Evolutionary conservation across 1,140 invertebrate species (phyloP).

Genomic region (Trachymyrmex cornetzi): DNA sequence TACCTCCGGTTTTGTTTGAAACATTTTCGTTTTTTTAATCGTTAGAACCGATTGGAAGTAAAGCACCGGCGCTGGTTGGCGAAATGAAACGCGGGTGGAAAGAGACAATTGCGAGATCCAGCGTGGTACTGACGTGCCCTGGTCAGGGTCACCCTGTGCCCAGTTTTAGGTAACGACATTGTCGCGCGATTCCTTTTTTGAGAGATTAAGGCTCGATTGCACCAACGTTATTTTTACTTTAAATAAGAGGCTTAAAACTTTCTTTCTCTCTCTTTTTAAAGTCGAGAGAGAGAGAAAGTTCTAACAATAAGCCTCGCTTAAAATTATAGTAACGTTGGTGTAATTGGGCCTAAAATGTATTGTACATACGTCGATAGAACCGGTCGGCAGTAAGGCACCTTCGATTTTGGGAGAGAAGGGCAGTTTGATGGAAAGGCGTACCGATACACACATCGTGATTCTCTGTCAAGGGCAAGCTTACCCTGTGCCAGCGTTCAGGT

Average conservation of each 20-base stretch:
- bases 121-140: slow-evolving; percentile 88
- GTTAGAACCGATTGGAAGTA: slow-evolving; percentile 90
- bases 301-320: too few species aligned
- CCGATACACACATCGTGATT: slow-evolving; percentile 89
- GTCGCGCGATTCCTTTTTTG: background rate
- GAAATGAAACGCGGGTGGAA: slow-evolving; percentile 84
- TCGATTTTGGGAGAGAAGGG: slow-evolving; percentile 89
- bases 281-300: too few species aligned
- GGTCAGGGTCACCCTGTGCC: slow-evolving; percentile 88
- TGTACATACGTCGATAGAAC: slow-evolving; percentile 87
- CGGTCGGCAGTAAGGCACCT: slow-evolving; percentile 90
- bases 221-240: too few species aligned
- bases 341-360: slow-evolving; percentile 8
- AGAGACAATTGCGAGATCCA: slow-evolving; percentile 73
- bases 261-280: too few species aligned
- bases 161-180: slow-evolving; percentile 81
- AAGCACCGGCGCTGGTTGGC: slow-evolving; percentile 88
- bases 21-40: slow-evolving; percentile 47
- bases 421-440: slow-evolving; percentile 84
- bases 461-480: slow-evolving; percentile 93
- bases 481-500: slow-evolving; percentile 92
- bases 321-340: too few species aligned
- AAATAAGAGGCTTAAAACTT: too few species aligned
- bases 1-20: background rate
- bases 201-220: background rate